Percentiles rank a stretch among this genome's conserved stretches.
Evolutionary conservation across 2,888 invertebrate genomes (phyloP).

Genomic region (Mythimna loreyi): DNA sequence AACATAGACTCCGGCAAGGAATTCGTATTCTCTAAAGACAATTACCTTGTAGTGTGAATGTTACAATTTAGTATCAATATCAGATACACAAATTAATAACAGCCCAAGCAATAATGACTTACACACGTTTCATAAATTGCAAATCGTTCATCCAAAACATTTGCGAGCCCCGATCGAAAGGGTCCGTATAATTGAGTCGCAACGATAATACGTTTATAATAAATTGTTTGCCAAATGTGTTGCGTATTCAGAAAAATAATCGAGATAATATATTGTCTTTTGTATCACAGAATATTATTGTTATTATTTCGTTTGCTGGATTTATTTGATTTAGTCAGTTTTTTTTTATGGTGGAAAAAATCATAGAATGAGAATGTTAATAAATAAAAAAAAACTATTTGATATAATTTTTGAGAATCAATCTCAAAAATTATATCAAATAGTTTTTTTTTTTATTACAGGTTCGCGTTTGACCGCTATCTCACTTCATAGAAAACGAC

Average conservation of each 20-base stretch:
- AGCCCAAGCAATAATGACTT: constrained; percentile 9
- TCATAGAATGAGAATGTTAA: too few species aligned
- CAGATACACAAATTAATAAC: not conserved
- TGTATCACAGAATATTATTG: not conserved
- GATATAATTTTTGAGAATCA: too few species aligned
- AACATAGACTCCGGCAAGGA: too few species aligned
- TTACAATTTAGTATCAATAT: too few species aligned
- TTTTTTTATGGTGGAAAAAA: too few species aligned
- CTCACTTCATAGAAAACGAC: too few species aligned
- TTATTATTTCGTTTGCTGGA: not conserved
- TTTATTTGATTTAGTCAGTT: not conserved
- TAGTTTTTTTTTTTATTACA: too few species aligned
- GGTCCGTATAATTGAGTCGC: constrained; percentile 30
- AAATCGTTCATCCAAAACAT: constrained; percentile 32
- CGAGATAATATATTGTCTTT: constrained; percentile 22
- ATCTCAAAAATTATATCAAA: too few species aligned
- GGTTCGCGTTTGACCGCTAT: too few species aligned
- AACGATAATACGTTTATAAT: constrained; percentile 33
- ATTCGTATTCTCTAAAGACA: too few species aligned
- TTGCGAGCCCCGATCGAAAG: constrained; percentile 31
- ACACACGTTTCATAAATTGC: constrained; percentile 22
- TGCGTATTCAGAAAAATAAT: constrained; percentile 36
- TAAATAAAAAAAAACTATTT: too few species aligned
- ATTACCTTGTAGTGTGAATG: too few species aligned
- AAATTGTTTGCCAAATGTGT: constrained; percentile 31